A percentile compares a stretch with the other conserved stretches of the same genome.
Evolutionary conservation across 1,140 invertebrate species (phyloP).

Genomic region (Drosophila yakuba): DNA sequence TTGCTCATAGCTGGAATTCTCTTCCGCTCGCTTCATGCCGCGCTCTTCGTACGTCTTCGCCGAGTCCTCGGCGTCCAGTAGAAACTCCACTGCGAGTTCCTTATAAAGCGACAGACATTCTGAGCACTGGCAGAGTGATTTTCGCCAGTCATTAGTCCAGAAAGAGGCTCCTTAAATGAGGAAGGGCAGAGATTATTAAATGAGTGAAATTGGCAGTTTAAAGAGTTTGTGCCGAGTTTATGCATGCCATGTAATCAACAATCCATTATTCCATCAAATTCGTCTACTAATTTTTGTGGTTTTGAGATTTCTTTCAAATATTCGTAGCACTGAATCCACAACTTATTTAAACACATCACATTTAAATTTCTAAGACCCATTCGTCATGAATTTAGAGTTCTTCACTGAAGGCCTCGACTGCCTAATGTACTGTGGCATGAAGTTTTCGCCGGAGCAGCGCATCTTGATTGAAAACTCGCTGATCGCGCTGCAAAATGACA

Average conservation of each 20-base stretch:
- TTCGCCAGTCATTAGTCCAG: constrained; percentile 90
- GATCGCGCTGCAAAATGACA: constrained; percentile 89
- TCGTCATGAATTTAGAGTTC: constrained; percentile 76
- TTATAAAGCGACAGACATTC: constrained; percentile 89
- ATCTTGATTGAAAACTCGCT: constrained; percentile 89
- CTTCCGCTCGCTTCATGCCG: constrained; percentile 87
- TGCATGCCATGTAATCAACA: background rate
- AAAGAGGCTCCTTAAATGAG: constrained; percentile 85
- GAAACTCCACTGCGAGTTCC: constrained; percentile 88
- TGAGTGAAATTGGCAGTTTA: background rate
- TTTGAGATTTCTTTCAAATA: constrained; percentile 13
- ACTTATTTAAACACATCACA: constrained; percentile 13
- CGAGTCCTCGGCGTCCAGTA: constrained; percentile 93
- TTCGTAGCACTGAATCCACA: background rate
- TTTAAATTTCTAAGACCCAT: constrained; percentile 25
- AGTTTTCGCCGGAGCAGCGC: constrained; percentile 88
- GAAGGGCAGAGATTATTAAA: background rate
- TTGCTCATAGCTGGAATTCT: constrained; percentile 89
- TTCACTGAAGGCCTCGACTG: constrained; percentile 74
- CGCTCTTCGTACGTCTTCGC: constrained; percentile 94
- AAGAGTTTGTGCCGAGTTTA: background rate
- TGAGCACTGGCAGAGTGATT: constrained; percentile 89
- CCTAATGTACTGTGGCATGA: constrained; percentile 86
- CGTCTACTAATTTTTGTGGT: too few relatives aligned
- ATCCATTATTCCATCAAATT: background rate